A percentile compares a stretch with the other conserved stretches of the same genome.
phyloP scores from a whole-genome alignment of 2,797 vertebrate species.

The Typhlichthys eigenmanni region DNA sequence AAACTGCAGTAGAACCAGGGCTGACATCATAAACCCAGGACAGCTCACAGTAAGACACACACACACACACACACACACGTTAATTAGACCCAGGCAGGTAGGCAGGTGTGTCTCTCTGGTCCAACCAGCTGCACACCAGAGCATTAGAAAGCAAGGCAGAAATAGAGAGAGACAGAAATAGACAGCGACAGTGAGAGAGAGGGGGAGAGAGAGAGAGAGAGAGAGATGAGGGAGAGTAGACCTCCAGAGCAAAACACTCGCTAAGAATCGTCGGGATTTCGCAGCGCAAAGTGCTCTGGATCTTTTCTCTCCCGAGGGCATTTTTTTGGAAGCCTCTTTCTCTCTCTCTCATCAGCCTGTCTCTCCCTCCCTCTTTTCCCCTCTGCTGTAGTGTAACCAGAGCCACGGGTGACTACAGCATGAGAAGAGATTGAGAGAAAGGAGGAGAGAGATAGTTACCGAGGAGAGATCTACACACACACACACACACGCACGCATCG shows the following conservation, averaged over 20 bases:
- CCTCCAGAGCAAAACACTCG: conserved; percentile 13
- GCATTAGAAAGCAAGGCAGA: conserved; percentile 27
- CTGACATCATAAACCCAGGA: not conserved
- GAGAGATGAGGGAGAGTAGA: conserved; percentile 17
- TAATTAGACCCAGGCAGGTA: conserved; percentile 54
- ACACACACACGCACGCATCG: conserved; percentile 46
- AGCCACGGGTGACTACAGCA: conserved; percentile 73
- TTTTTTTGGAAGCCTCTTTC: conserved; percentile 59
- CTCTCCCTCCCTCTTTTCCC: conserved; percentile 51
- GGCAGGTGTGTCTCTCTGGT: conserved; percentile 64
- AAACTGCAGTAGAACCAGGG: conserved; percentile 32
- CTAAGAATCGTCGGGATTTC: conserved; percentile 35
- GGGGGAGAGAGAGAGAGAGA: conserved; percentile 17
- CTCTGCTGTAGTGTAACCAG: conserved; percentile 61
- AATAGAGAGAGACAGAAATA: conserved; percentile 14
- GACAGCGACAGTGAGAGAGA: conserved; percentile 4
- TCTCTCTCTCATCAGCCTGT: conserved; percentile 61
- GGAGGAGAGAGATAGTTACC: conserved; percentile 54
- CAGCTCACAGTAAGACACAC: not conserved
- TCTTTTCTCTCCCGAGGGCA: conserved; percentile 57
- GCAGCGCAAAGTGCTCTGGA: conserved; percentile 49
- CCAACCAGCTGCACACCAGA: conserved; percentile 67
- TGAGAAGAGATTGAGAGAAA: conserved; percentile 73
- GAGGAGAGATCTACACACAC: conserved; percentile 54
- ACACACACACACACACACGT: conserved; percentile 30